phyloP scores from a whole-genome alignment of 2,888 invertebrate species.

The Campoletis raptor region DNA sequence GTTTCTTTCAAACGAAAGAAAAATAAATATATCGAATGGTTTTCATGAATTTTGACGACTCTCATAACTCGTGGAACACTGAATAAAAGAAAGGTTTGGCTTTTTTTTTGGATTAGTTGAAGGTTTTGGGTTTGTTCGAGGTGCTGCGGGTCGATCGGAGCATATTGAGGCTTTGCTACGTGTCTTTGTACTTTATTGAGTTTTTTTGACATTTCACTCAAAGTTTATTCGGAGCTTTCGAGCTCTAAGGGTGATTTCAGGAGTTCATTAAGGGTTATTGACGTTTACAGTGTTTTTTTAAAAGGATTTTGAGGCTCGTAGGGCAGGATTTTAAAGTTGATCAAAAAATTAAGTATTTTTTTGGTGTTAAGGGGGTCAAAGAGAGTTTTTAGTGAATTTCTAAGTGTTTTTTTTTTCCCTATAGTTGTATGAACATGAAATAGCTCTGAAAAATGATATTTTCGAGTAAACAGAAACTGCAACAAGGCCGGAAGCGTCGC shows the following conservation, averaged over 20 bases:
- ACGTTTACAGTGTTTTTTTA: not conserved
- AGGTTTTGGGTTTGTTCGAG: not conserved
- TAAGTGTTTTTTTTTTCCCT: not conserved
- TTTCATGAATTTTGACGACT: not conserved
- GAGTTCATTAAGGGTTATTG: not conserved
- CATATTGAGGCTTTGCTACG: not conserved
- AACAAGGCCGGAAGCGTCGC: slow-evolving; percentile 16
- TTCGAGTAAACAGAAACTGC: slow-evolving; percentile 8
- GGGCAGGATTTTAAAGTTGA: too few species aligned
- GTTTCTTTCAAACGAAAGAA: slow-evolving; percentile 5
- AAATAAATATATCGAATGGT: slow-evolving; percentile 18
- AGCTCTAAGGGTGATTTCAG: not conserved
- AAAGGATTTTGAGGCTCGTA: not conserved
- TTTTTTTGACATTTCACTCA: not conserved
- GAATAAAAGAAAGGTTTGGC: not conserved
- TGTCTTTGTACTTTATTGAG: not conserved
- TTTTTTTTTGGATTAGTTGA: not conserved
- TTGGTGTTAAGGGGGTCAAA: not conserved
- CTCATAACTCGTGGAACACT: slow-evolving; percentile 2
- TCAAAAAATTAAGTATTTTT: too few species aligned
- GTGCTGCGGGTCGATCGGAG: not conserved
- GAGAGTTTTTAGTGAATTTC: not conserved
- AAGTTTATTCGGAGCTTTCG: not conserved
- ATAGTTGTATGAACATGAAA: not conserved
- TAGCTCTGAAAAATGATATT: not conserved